Evolutionary conservation across 92 coral and sea anemone species (phyloP).

Genomic region (Metridium senile): DNA sequence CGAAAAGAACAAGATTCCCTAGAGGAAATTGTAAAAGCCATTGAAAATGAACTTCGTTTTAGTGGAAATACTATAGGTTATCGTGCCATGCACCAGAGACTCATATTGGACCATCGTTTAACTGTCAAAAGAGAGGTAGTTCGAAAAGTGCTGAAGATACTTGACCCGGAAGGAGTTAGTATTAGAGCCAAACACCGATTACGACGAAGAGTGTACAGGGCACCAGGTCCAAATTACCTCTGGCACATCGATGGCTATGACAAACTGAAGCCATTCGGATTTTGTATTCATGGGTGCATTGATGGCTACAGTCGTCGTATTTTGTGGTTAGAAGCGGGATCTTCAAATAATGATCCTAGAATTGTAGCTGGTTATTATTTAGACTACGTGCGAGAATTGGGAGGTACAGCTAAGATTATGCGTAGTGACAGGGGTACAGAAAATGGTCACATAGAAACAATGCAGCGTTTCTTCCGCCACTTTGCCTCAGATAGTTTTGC

Average conservation of each 20-base stretch:
- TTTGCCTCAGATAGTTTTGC: conserved; percentile 28
- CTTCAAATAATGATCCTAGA: conserved; percentile 49
- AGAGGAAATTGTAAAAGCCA: conserved; percentile 30
- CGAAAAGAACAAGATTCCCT: conserved; percentile 23
- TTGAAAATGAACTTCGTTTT: conserved; percentile 37
- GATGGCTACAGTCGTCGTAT: conserved; percentile 41
- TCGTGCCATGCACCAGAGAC: conserved; percentile 63
- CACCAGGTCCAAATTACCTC: conserved; percentile 35
- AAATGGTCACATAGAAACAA: conserved; percentile 31
- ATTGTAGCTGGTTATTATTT: conserved; percentile 44
- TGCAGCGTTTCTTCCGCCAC: conserved; percentile 40
- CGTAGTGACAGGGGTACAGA: conserved; percentile 45
- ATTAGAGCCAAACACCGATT: conserved; percentile 58
- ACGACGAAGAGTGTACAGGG: conserved; percentile 52
- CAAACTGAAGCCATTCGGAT: conserved; percentile 33
- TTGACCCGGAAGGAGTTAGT: conserved; percentile 63
- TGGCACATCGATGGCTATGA: conserved; percentile 38
- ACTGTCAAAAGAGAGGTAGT: conserved; percentile 38
- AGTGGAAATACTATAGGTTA: conserved; percentile 58
- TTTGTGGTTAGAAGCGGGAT: conserved; percentile 64
- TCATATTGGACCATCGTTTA: conserved; percentile 29
- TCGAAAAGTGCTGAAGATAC: conserved; percentile 37
- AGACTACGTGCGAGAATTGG: conserved; percentile 52
- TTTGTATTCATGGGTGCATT: conserved; percentile 38
- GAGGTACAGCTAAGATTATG: conserved; percentile 41